Evolutionary conservation across 2,113 vertebrate species (phyloP).

Genomic region (Rafetus swinhoei): DNA sequence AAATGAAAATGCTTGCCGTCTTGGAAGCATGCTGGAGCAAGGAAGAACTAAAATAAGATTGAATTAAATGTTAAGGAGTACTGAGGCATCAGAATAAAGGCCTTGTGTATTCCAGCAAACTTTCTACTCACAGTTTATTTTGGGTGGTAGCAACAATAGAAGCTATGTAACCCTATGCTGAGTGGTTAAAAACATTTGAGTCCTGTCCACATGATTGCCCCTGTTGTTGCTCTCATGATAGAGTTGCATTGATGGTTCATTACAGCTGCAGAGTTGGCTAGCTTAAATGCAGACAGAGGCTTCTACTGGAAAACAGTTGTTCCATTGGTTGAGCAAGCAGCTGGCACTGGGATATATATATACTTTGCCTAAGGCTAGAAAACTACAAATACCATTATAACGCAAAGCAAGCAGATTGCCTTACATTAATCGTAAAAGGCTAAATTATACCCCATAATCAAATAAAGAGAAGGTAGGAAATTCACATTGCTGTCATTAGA

Average conservation of each 20-base stretch:
- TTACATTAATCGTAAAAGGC: background rate
- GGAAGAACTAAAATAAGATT: background rate
- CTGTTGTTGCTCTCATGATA: background rate
- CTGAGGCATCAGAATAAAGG: background rate
- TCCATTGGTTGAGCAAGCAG: background rate
- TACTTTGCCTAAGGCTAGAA: background rate
- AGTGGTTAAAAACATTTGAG: background rate
- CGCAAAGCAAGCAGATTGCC: background rate
- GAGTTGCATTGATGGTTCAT: background rate
- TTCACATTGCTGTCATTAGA: too few species aligned
- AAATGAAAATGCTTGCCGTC: slow-evolving; percentile 12
- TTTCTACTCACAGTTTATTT: background rate
- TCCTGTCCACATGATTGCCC: background rate
- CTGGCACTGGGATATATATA: background rate
- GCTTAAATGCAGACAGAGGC: background rate
- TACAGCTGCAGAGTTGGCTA: background rate
- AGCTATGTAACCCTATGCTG: background rate
- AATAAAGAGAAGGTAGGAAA: background rate
- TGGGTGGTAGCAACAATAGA: background rate
- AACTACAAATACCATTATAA: background rate
- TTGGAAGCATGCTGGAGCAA: background rate
- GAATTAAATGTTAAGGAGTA: background rate
- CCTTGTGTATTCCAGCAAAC: background rate
- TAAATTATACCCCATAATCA: background rate
- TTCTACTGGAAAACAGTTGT: background rate